Base-by-base conservation (phyloP, 2,888 invertebrate genomes). In the Harpagoxenus sublaevis region DNA sequence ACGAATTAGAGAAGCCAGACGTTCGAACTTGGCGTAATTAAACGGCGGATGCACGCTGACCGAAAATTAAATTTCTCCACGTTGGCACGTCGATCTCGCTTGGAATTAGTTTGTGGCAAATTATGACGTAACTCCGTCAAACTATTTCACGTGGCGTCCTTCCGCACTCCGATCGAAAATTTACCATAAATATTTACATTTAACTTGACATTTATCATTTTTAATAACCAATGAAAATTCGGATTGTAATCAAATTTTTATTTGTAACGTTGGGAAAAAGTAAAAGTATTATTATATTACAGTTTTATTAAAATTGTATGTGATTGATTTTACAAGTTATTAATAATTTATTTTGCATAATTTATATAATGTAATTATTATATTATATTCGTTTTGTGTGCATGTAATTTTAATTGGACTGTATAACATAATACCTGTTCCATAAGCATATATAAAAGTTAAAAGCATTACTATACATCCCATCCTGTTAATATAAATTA, bases 41-140 rank as follows among this genome's bases (percentile, higher is more conserved):
- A 87, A 85, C 81, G 85, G 84, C 70, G 85, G 83, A 87, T 84
- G 77, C 78, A 79, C 74, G 87, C 65, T 71, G 28, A 79, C 66
- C 84, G 75, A 62, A 88, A 88, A 89, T 88, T 83, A 87, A 89
- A 89, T 87, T 89, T 89, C 85, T 82, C 84, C 86, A 35, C 63
- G 84, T 75, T 65, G 87, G 78, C 83, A 87, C 83, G 89, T 88
- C 85, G 83, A 88, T 88, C 87, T 79, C 70, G 62, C 85, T 83
- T 83, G 65, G 84, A 57, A 82, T 79, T 79, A 79, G 48, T 79
- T 79, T 79, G 79, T 73, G 79, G 60, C 79, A 79, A 79, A 79
- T 79, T 79, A 79, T 79, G 42, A 73, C 79, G 28, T 79, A 79
- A 71, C 73, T 71, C 23, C 35, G 57, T 71, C 79, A 57, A 79